Percentiles rank a stretch among this genome's conserved stretches.
Conservation (phyloP, 1,140 invertebrate genomes). For the Drosophila ambigua region DNA sequence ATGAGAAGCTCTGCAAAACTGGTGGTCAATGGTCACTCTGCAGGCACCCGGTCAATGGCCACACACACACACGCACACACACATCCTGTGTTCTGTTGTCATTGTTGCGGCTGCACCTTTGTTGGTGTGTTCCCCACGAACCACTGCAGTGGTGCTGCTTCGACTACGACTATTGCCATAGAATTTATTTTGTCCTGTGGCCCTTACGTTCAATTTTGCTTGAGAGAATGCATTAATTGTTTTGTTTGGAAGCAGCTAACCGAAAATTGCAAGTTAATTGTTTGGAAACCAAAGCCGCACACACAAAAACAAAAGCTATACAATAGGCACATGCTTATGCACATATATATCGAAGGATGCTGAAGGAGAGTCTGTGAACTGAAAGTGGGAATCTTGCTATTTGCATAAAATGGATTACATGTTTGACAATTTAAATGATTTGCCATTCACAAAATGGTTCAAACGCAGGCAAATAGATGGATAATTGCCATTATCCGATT, state of each 20-base stretch:
- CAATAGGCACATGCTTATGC: constrained; percentile 4
- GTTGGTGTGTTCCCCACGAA: constrained; percentile 26
- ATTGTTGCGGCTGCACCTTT: constrained; percentile 56
- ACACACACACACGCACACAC: constrained; percentile 3
- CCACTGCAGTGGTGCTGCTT: constrained; percentile 5
- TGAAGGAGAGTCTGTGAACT: constrained; percentile 1
- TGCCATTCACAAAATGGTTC: background rate
- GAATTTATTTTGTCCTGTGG: constrained; percentile 76
- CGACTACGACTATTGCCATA: constrained; percentile 27
- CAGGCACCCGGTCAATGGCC: background rate
- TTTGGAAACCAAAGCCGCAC: constrained; percentile 61
- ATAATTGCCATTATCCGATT: constrained; percentile 59
- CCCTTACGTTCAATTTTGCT: constrained; percentile 74
- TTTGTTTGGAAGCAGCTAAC: constrained; percentile 56
- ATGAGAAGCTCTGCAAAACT: constrained; percentile 64
- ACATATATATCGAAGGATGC: constrained; percentile 1
- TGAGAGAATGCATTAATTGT: constrained; percentile 64
- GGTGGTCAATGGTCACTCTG: constrained; percentile 10
- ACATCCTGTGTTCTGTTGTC: constrained; percentile 26
- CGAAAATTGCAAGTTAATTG: constrained; percentile 64
- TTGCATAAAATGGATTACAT: constrained; percentile 56
- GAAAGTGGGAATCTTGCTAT: constrained; percentile 35
- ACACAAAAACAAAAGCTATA: constrained; percentile 9
- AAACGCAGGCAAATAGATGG: constrained; percentile 10
- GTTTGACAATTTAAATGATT: constrained; percentile 31